Percentiles rank a stretch among this genome's conserved stretches.
phyloP scores from a whole-genome alignment of 2,113 vertebrate genomes.

The Lamprologus tigripictilis region DNA sequence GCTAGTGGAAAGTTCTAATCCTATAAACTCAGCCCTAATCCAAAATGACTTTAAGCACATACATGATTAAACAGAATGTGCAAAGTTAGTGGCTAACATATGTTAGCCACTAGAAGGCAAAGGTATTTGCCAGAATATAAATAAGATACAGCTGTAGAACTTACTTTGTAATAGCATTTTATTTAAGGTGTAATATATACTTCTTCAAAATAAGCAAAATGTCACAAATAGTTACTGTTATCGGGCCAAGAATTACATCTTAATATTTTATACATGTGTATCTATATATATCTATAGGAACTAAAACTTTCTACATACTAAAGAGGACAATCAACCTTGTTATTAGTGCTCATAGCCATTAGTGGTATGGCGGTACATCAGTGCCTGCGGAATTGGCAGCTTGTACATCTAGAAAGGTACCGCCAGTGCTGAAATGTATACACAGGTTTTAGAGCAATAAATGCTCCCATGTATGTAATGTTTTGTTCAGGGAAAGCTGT shows the following conservation, averaged over 20 bases:
- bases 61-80: neutral
- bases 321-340: neutral
- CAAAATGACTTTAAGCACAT: neutral
- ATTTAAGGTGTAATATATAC: neutral
- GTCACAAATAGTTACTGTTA: neutral
- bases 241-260: neutral
- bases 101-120: neutral
- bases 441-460: neutral
- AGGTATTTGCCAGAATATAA: neutral
- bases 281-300: accelerated
- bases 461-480: neutral
- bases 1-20: conserved; percentile 61
- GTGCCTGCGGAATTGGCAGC: neutral
- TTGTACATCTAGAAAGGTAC: neutral
- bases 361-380: neutral
- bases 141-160: neutral
- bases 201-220: neutral
- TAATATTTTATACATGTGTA: neutral
- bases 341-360: neutral
- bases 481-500: neutral
- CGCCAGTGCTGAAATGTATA: neutral
- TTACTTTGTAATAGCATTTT: neutral
- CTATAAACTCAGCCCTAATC: conserved; percentile 54
- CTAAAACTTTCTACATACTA: neutral
- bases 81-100: neutral